Evolutionary conservation across 2,888 invertebrate genomes (phyloP), one percentile per base, ranked within the genome.

Genomic region (Hydroisotoma schaefferi): DNA sequence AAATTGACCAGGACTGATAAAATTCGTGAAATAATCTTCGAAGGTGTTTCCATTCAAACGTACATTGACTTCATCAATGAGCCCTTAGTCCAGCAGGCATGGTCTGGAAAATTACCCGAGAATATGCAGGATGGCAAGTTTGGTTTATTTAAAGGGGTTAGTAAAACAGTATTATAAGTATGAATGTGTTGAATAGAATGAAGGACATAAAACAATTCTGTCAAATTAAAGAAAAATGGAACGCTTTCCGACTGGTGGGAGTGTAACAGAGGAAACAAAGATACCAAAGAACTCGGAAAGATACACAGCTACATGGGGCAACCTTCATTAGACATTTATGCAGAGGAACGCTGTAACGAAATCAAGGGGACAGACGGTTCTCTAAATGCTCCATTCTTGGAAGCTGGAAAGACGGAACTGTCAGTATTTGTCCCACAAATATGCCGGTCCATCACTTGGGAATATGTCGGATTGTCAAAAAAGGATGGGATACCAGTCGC

Each of bases 181-280:
- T 33, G n/a, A n/a, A n/a, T n/a, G n/a, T n/a, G n/a, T n/a, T n/a
- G n/a, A n/a, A n/a, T n/a, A n/a, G n/a, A n/a, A n/a, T 33, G 33
- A 33, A 33, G 15, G 33, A 33, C 33, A n/a, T n/a, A n/a, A n/a
- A n/a, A n/a, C n/a, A n/a, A n/a, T n/a, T n/a, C n/a, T n/a, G n/a
- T n/a, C n/a, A n/a, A n/a, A n/a, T n/a, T n/a, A n/a, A 25, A 65
- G 64, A 64, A 64, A 64, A 62, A 67, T 44, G 67, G 67, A 18
- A 56, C 58, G 2, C 37, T 55, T 28, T 64, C 64, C 27, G 60
- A 55, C 0, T 59, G 62, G 56, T 67, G 64, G 64, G 60, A 58
- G 10, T 55, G 61, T 1, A 43, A 55, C 20, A 53, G 54, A 10
- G 67, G 67, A 10, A 58, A 49, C 0, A 46, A 58, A 28, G 28